These are phyloP conservation scores for Phataginus tricuspis DNA, from an alignment of 2,797 vertebrate species.

Conservation along the genomic window DNA sequence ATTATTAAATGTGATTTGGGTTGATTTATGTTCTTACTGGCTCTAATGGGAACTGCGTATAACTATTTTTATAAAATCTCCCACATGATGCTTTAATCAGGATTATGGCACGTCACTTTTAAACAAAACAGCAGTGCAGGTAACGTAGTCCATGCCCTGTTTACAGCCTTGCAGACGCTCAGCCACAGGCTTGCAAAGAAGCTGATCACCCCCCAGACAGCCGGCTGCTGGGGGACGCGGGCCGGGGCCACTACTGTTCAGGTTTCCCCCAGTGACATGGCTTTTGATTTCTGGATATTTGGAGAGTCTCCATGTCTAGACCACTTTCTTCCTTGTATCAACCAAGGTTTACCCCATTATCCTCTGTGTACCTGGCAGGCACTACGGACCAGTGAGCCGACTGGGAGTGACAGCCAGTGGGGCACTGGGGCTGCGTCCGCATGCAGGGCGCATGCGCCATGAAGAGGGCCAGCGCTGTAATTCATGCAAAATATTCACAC, in stretches of 20 bases:
- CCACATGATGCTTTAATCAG: constrained; percentile 81
- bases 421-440: too few species aligned
- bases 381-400: background rate
- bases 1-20: constrained; percentile 78
- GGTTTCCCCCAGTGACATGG: background rate
- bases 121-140: constrained; percentile 75
- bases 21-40: constrained; percentile 75
- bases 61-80: constrained; percentile 80
- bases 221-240: background rate
- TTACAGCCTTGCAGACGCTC: constrained; percentile 73
- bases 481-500: background rate
- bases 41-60: constrained; percentile 71
- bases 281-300: background rate
- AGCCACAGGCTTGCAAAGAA: background rate
- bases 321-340: background rate
- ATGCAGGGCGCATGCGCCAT: background rate
- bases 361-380: background rate
- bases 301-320: background rate
- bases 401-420: background rate
- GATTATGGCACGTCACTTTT: constrained; percentile 79
- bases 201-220: background rate
- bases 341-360: background rate
- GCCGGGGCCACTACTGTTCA: constrained; percentile 22
- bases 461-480: background rate
- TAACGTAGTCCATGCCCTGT: constrained; percentile 74